These are phyloP conservation scores for Enteromius radiatus DNA, from an alignment of 2,797 vertebrate species.

Conservation along the genomic window DNA sequence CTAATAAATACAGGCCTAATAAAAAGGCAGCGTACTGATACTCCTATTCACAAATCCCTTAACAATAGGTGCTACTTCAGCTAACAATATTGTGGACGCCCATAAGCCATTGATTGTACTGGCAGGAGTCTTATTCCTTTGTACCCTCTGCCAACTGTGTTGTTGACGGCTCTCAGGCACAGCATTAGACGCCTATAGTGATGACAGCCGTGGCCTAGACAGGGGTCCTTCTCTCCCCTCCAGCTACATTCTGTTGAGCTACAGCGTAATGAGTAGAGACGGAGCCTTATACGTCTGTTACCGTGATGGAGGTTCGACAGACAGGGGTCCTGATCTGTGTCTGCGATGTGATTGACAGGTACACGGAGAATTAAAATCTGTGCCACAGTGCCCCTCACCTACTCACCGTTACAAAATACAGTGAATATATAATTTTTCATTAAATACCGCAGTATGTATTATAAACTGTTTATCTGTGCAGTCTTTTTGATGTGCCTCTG, in stretches of 20 bases:
- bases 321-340: constrained; percentile 26
- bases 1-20: background rate
- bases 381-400: background rate
- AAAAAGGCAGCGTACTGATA: constrained; percentile 4
- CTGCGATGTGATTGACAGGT: constrained; percentile 6
- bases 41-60: constrained; percentile 5
- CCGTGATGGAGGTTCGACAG: constrained; percentile 11
- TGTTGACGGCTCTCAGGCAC: constrained; percentile 42
- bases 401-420: background rate
- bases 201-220: constrained; percentile 45
- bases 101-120: constrained; percentile 37
- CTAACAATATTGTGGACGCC: background rate
- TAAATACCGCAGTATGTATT: background rate
- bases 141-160: constrained; percentile 45
- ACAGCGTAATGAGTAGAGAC: constrained; percentile 15
- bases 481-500: background rate
- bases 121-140: constrained; percentile 38
- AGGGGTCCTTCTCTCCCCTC: constrained; percentile 46
- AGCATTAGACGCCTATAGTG: constrained; percentile 28
- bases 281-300: constrained; percentile 4
- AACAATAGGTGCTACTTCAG: constrained; percentile 10
- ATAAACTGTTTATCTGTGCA: background rate
- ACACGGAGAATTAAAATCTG: background rate
- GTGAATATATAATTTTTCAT: background rate
- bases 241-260: constrained; percentile 32